These are phyloP conservation scores for Oxyteleia sp. DNA, from an alignment of 2,888 invertebrate genomes.

Conservation along the genomic window DNA sequence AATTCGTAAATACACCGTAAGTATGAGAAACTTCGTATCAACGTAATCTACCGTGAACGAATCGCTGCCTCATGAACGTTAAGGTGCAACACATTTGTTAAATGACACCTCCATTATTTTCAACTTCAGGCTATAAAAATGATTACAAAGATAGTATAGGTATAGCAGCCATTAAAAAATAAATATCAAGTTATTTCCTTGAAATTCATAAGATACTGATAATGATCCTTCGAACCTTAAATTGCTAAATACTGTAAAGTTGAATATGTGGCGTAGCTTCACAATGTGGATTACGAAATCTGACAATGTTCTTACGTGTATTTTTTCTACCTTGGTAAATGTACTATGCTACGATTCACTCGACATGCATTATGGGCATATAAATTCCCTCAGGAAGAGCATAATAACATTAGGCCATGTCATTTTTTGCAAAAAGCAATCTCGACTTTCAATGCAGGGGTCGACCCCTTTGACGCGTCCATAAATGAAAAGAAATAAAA, in stretches of 20 bases:
- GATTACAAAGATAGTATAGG: no score
- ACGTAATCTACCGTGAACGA: no score
- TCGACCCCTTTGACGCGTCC: conserved; percentile 37
- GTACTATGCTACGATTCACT: conserved; percentile 34
- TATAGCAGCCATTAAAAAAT: no score
- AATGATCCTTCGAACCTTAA: conserved; percentile 10
- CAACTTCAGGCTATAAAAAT: background rate
- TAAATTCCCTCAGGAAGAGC: conserved; percentile 70
- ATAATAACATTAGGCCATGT: conserved; percentile 75
- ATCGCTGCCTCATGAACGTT: no score
- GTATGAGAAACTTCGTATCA: no score
- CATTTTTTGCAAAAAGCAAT: conserved; percentile 77
- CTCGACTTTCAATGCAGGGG: conserved; percentile 44
- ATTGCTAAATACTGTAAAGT: conserved; percentile 50
- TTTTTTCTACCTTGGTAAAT: conserved; percentile 42
- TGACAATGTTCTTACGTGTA: conserved; percentile 40
- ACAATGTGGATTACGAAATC: conserved; percentile 38
- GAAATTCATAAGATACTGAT: no score
- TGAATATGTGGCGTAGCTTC: conserved; percentile 43
- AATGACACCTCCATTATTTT: background rate
- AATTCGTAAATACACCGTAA: background rate
- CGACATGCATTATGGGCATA: conserved; percentile 71
- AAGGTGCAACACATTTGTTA: no score
- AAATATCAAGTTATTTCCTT: no score
- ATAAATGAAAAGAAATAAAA: conserved; percentile 41